Base-by-base conservation (phyloP, 1,140 invertebrate genomes). In the Sycobia sp. region DNA sequence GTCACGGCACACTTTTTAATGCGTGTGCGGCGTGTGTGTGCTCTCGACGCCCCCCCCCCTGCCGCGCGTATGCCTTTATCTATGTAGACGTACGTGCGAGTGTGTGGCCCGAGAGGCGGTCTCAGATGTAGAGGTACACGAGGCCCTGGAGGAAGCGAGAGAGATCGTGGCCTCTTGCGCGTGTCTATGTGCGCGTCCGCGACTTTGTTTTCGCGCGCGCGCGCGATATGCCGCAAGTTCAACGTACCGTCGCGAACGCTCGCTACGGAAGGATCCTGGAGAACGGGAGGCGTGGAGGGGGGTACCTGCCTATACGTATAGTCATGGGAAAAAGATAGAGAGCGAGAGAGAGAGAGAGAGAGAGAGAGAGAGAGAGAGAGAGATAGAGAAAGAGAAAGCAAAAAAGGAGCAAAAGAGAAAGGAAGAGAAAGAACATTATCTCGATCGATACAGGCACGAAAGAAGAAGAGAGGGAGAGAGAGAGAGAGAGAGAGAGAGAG, bases 1-100 rank as follows among this genome's bases (percentile, higher is more conserved):
- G 80, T 72, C 79, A 76, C 71, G 80, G 59, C 80, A 77, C 43
- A 82, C 78, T 80, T 81, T 78, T 74, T n/a, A n/a, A n/a, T 62
- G 49, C 39, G 32, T 34, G 14, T 4, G 50, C 47, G 29, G 29
- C n/a, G 36, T 32, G n/a, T 39, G 43, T 43, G 36, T 46, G 13
- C 18, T 13, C 13, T 16, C 5, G 22, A 1, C 7, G 10, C 7
- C 44, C 13, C 3, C n/a, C 14, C 38, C 3, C 38, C 38, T 5
- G 3, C 14, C n/a, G 27, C 18, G 53, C 44, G 38, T 41, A n/a
- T n/a, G n/a, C n/a, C n/a, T n/a, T n/a, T n/a, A n/a, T n/a, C n/a
- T n/a, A n/a, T n/a, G n/a, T n/a, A n/a, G n/a, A n/a, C n/a, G n/a
- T n/a, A n/a, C n/a, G n/a, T n/a, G n/a, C n/a, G n/a, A n/a, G n/a